Conservation (phyloP, 2,797 vertebrate genomes). For the Triplophysa yarkandensis region DNA sequence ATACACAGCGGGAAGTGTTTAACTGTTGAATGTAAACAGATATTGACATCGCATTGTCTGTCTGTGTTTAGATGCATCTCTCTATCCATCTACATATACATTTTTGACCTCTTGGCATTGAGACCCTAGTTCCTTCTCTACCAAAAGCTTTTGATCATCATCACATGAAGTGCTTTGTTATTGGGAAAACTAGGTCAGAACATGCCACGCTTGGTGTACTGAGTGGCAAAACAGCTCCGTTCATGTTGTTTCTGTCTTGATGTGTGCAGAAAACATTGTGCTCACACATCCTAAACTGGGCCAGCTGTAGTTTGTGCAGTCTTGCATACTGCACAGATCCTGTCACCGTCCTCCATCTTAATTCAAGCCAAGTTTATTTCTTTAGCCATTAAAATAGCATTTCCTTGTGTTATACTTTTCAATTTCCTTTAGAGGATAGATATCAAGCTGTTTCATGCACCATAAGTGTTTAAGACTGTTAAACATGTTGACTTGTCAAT, state of each 20-base stretch:
- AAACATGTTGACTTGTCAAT: background rate
- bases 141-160: constrained; percentile 9
- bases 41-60: background rate
- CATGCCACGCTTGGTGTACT: background rate
- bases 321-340: constrained; percentile 1
- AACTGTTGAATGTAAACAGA: constrained; percentile 32
- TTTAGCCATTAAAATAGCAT: constrained; percentile 75
- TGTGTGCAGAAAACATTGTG: constrained; percentile 3
- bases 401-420: no score
- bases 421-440: no score
- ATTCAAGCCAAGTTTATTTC: constrained; percentile 13
- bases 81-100: background rate
- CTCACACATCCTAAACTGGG: background rate
- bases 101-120: background rate
- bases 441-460: no score
- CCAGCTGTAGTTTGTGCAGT: constrained; percentile 9
- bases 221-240: constrained; percentile 15
- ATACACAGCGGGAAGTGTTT: constrained; percentile 21
- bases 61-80: background rate
- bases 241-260: constrained; percentile 9
- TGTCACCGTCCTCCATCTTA: constrained; percentile 10
- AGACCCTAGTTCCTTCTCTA: background rate
- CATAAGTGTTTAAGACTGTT: no score
- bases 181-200: constrained; percentile 40
- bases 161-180: constrained; percentile 4